A percentile compares a stretch with the other conserved stretches of the same genome.
These are phyloP conservation scores for Lepidocyrtinus sp. DNA, from an alignment of 2,888 invertebrate genomes.

Conservation along the genomic window DNA sequence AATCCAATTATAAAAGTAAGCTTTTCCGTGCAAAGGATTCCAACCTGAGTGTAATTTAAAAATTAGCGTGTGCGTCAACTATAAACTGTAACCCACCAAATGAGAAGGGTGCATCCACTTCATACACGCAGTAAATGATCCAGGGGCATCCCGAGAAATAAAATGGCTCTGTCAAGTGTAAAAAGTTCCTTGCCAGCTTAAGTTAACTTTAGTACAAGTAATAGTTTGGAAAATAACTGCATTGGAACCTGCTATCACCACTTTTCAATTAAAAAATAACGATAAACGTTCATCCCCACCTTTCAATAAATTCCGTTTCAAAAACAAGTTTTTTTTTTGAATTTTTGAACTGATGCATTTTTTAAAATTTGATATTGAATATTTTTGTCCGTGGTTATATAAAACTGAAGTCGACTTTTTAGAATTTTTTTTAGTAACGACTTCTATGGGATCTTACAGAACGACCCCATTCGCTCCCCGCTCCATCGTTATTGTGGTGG, in stretches of 20 bases:
- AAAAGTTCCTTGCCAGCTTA: no score
- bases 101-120: no score
- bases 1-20: neutral
- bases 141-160: neutral
- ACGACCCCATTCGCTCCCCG: slow-evolving; percentile 65
- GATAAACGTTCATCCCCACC: neutral
- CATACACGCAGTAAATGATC: neutral
- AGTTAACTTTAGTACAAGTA: neutral
- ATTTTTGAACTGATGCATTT: neutral
- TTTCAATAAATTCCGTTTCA: neutral
- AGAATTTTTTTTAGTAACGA: slow-evolving; percentile 62
- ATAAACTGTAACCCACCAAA: no score
- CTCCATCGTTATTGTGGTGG: slow-evolving; percentile 73
- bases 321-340: neutral
- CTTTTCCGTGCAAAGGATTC: neutral
- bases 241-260: slow-evolving; percentile 40
- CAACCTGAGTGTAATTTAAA: slow-evolving; percentile 21
- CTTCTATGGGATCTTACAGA: slow-evolving; percentile 69
- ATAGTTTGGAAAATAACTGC: slow-evolving; percentile 23
- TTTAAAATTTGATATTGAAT: neutral
- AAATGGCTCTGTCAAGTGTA: neutral
- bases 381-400: no score
- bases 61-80: no score
- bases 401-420: neutral
- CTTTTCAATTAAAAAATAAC: slow-evolving; percentile 20